Evolutionary conservation across 2,888 invertebrate species (phyloP).

Genomic region (Nemotelus nigrinus): DNA sequence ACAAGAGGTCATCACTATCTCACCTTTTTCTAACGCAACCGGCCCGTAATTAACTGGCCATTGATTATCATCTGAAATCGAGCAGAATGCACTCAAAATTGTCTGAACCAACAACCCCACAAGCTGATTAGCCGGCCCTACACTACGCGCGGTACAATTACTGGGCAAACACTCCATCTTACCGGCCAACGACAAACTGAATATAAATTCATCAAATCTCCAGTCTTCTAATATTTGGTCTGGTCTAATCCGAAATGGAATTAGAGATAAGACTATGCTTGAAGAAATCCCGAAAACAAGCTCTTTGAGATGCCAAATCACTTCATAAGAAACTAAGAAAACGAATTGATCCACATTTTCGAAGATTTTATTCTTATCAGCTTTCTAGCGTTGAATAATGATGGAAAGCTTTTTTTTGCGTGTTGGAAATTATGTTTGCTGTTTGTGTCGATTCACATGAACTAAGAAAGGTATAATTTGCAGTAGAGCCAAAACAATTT

Average conservation of each 20-base stretch:
- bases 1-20: constrained; percentile 44
- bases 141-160: constrained; percentile 61
- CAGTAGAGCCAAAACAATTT: no score
- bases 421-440: no score
- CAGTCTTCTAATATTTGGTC: not conserved
- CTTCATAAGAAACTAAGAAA: no score
- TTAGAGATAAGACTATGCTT: no score
- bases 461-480: no score
- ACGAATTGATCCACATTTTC: no score
- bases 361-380: no score
- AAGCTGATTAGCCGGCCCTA: constrained; percentile 64
- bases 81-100: constrained; percentile 71
- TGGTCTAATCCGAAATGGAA: not conserved
- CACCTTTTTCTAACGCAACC: constrained; percentile 59
- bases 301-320: no score
- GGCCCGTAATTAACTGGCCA: constrained; percentile 69
- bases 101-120: constrained; percentile 71
- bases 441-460: no score
- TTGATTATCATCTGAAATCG: constrained; percentile 66
- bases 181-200: constrained; percentile 16
- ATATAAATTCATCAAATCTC: not conserved
- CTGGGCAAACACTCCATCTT: constrained; percentile 60
- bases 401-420: no score
- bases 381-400: no score
- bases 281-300: no score